These are phyloP conservation scores for Chiroxiphia lanceolata DNA, from an alignment of 2,797 vertebrate species.

Conservation along the genomic window DNA sequence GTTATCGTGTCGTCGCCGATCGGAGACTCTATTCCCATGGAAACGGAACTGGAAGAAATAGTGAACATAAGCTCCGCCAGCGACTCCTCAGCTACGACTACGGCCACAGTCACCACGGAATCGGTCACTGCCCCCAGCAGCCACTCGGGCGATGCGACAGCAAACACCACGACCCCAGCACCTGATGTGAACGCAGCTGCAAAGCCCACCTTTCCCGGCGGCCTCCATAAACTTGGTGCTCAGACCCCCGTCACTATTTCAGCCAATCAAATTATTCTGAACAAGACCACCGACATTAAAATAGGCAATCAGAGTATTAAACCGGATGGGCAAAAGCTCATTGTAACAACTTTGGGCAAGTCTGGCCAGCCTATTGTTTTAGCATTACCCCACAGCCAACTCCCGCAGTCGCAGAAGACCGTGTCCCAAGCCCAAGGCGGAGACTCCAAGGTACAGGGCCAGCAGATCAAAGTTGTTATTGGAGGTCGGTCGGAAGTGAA, in stretches of 20 bases:
- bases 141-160: conserved; percentile 69
- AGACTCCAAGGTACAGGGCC: conserved; percentile 83
- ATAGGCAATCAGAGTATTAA: conserved; percentile 84
- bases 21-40: conserved; percentile 87
- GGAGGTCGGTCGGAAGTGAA: conserved; percentile 89
- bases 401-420: conserved; percentile 77
- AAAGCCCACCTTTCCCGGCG: conserved; percentile 76
- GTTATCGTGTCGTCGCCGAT: conserved; percentile 78
- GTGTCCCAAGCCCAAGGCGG: conserved; percentile 77
- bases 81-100: conserved; percentile 51
- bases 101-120: conserved; percentile 62
- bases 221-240: conserved; percentile 85
- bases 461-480: conserved; percentile 94
- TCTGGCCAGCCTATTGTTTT: conserved; percentile 91
- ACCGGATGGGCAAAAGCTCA: conserved; percentile 93
- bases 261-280: conserved; percentile 93
- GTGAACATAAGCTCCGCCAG: conserved; percentile 75
- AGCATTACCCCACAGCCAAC: conserved; percentile 86
- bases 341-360: conserved; percentile 91
- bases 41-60: conserved; percentile 91
- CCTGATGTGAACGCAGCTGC: conserved; percentile 68
- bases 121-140: conserved; percentile 67
- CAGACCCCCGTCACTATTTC: conserved; percentile 87
- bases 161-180: conserved; percentile 71
- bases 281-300: conserved; percentile 86